A percentile compares a stretch with the other conserved stretches of the same genome.
Conservation (phyloP, 2,113 vertebrate genomes). For the Bucco capensis region DNA sequence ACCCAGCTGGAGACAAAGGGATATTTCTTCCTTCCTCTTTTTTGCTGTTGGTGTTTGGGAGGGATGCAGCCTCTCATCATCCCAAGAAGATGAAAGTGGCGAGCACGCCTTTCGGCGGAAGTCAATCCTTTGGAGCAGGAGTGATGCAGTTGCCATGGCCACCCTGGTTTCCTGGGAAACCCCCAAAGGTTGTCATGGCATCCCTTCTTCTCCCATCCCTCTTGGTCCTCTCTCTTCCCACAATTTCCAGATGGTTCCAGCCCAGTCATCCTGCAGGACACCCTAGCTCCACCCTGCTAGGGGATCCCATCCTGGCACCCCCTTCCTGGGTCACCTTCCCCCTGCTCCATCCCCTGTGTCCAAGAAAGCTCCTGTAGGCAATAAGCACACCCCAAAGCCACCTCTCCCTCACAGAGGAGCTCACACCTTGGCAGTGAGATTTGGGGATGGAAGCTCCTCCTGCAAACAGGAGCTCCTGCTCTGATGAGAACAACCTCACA, state of each 20-base stretch:
- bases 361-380: neutral
- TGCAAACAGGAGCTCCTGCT: neutral
- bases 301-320: neutral
- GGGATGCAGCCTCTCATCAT: constrained; percentile 53
- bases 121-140: constrained; percentile 85
- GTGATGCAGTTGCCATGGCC: constrained; percentile 92
- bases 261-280: constrained; percentile 59
- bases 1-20: constrained; percentile 57
- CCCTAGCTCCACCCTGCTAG: neutral
- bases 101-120: constrained; percentile 84
- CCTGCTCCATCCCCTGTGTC: neutral
- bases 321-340: fast-evolving
- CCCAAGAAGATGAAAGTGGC: constrained; percentile 75
- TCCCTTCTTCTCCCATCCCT: constrained; percentile 69
- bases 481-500: neutral
- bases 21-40: neutral
- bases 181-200: constrained; percentile 93
- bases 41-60: constrained; percentile 14
- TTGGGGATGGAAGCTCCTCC: neutral
- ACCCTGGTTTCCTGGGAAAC: constrained; percentile 94
- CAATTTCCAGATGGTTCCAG: constrained; percentile 88
- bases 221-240: constrained; percentile 75
- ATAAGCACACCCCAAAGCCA: constrained; percentile 1
- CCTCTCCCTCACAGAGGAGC: constrained; percentile 29
- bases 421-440: constrained; percentile 7